These are phyloP conservation scores for Perca flavescens DNA, from an alignment of 2,113 vertebrate species.

Conservation along the genomic window DNA sequence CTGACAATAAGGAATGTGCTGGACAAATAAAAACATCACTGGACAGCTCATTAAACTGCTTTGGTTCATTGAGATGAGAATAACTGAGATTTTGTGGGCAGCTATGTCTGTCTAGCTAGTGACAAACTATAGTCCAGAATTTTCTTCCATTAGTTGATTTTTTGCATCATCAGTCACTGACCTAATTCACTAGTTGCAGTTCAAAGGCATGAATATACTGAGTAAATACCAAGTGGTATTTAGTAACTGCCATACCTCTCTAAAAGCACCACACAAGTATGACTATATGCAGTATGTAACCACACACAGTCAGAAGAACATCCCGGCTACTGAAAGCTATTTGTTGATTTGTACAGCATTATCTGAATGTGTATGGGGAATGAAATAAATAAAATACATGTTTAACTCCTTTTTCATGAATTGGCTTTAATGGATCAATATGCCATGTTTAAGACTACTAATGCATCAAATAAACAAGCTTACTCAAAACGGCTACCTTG, in stretches of 20 bases:
- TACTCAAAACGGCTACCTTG: background rate
- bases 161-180: background rate
- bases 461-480: slow-evolving; percentile 33
- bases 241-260: slow-evolving; percentile 1
- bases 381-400: background rate
- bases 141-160: background rate
- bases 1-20: background rate
- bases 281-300: background rate
- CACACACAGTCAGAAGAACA: background rate
- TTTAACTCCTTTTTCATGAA: background rate
- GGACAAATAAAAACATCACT: background rate
- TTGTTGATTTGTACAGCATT: slow-evolving; percentile 38
- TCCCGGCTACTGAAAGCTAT: slow-evolving; percentile 3
- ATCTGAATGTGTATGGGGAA: background rate
- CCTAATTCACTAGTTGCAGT: background rate
- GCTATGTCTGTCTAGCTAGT: background rate
- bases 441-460: background rate
- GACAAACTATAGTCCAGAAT: background rate
- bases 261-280: background rate
- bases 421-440: background rate
- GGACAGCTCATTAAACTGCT: background rate
- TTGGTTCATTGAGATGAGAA: background rate
- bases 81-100: slow-evolving; percentile 1
- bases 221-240: background rate
- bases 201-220: background rate